Percentiles rank a stretch among this genome's conserved stretches.
These are phyloP conservation scores for Mystacides longicornis DNA, from an alignment of 2,888 invertebrate species.

Conservation along the genomic window DNA sequence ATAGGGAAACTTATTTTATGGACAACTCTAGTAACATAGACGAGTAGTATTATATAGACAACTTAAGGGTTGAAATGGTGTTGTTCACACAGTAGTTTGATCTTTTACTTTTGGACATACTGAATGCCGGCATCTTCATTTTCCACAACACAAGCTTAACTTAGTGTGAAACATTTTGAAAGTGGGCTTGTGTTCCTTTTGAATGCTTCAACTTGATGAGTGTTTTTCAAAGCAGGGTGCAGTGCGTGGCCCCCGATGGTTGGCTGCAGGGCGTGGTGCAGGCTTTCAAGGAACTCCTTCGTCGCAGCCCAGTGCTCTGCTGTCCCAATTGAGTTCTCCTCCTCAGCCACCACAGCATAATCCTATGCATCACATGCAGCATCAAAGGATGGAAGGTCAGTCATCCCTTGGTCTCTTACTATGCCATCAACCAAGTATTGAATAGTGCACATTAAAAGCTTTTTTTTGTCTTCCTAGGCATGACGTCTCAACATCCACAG, in stretches of 20 bases:
- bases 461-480: conserved; percentile 13
- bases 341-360: conserved; percentile 46
- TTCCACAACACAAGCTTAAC: too few species aligned
- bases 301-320: conserved; percentile 37
- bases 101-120: too few species aligned
- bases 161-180: too few species aligned
- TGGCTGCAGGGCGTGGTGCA: conserved; percentile 21
- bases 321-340: conserved; percentile 58
- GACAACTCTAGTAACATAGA: too few species aligned
- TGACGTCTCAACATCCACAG: conserved; percentile 21
- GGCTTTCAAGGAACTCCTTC: conserved; percentile 6
- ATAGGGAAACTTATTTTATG: too few species aligned
- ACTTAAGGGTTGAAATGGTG: too few species aligned
- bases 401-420: background rate
- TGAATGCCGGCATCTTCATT: too few species aligned
- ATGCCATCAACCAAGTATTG: background rate
- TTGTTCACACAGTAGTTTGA: too few species aligned
- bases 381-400: conserved; percentile 20
- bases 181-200: too few species aligned
- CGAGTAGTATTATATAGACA: too few species aligned
- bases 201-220: too few species aligned
- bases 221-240: conserved; percentile 2
- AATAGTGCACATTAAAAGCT: too few species aligned
- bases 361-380: conserved; percentile 28
- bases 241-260: conserved; percentile 25